Evolutionary conservation across 2,888 invertebrate genomes (phyloP), one percentile per base, ranked within the genome.

Genomic region (Acleris sparsana): DNA sequence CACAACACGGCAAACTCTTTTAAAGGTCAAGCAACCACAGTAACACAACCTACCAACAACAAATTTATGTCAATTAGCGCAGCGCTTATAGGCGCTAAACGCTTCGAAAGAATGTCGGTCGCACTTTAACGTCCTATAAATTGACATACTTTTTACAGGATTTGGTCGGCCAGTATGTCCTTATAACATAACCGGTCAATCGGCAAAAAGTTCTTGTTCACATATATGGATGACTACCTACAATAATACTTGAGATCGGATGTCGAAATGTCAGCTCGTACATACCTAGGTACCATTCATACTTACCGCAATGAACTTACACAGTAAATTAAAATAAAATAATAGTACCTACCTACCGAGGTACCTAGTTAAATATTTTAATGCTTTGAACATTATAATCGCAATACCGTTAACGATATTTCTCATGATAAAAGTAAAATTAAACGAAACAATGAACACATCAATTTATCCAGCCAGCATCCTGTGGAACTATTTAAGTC

Each of bases 1-100:
- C 7, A 29, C 29, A 29, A 29, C 29, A 29, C 0, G 29, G 29
- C 7, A 29, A 29, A 29, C 29, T 9, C 25, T 9, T 44, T 57
- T 63, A 39, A 55, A 57, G 61, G 61, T 57, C 46, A 62, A 62
- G 51, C 33, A 60, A 20, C 20, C 25, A 52, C 48, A 57, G 55
- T 56, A 56, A 25, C 58, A 25, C 67, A 69, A 64, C 70, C 71
- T 59, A 73, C 67, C 75, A 73, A 67, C 63, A 69, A 70, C 68
- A 72, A 76, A 79, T 78, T 74, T 72, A 69, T 73, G 77, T 72
- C 76, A 80, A 79, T 79, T 80, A 80, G 53, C 75, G 67, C 71
- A 80, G 53, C 75, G 67, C 71, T 61, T 52, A n/a, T 52, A 61
- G 57, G 61, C 57, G 66, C 57, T 66, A 62, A 66, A 60, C 53